Conservation (phyloP, 2,888 invertebrate genomes). For the Metallyticus violacea region DNA sequence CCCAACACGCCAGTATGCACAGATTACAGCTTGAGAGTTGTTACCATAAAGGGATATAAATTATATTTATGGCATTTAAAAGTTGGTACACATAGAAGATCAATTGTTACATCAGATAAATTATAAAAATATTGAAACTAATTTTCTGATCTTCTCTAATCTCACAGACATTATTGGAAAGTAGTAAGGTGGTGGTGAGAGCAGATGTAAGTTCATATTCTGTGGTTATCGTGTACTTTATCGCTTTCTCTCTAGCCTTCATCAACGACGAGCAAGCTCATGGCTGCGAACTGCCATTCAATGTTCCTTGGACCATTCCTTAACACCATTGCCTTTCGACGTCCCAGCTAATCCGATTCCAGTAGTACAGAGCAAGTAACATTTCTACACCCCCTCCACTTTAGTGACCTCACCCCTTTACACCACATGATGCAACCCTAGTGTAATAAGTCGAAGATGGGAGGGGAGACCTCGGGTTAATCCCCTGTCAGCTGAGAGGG, state of each 20-base stretch:
- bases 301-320: conserved; percentile 7
- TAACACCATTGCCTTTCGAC: background rate
- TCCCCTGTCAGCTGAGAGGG: conserved; percentile 28
- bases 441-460: conserved; percentile 34
- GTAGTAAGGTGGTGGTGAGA: too few relatives aligned
- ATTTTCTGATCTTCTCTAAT: too few relatives aligned
- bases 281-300: background rate
- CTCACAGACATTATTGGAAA: too few relatives aligned
- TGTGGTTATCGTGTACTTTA: background rate
- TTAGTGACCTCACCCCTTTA: conserved; percentile 4
- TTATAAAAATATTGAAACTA: too few relatives aligned
- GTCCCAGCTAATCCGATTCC: conserved; percentile 2
- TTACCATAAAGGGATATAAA: too few relatives aligned
- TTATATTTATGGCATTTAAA: too few relatives aligned
- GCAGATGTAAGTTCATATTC: background rate
- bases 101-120: too few relatives aligned
- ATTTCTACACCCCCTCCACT: background rate
- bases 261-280: background rate
- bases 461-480: conserved; percentile 23
- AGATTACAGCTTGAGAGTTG: too few relatives aligned
- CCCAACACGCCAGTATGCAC: too few relatives aligned
- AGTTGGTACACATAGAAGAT: too few relatives aligned
- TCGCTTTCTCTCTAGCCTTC: background rate
- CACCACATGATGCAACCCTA: conserved; percentile 17
- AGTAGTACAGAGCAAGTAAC: background rate